Evolutionary conservation across 2,888 invertebrate genomes (phyloP).

Genomic region (Meganola albula): DNA sequence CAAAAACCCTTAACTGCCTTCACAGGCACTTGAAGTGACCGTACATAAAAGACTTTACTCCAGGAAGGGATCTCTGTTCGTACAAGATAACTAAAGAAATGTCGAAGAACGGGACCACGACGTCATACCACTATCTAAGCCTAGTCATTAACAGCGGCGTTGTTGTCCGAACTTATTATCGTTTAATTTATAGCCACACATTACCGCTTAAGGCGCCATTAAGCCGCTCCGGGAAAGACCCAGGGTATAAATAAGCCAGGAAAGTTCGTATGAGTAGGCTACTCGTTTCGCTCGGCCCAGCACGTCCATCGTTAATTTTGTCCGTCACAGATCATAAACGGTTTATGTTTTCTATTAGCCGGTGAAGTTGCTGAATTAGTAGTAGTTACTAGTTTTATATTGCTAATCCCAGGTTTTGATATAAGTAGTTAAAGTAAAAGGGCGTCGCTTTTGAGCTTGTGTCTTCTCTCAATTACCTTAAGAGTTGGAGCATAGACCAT

Average conservation of each 20-base stretch:
- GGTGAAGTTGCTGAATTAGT: conserved; percentile 33
- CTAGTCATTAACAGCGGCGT: conserved; percentile 53
- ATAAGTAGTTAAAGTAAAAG: no score
- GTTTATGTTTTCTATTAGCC: conserved; percentile 57
- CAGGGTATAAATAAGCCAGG: conserved; percentile 55
- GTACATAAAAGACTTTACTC: conserved; percentile 18
- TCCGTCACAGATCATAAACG: conserved; percentile 58
- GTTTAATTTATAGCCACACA: conserved; percentile 74
- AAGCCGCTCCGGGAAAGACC: conserved; percentile 49
- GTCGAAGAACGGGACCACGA: conserved; percentile 29
- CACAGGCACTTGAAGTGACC: conserved; percentile 18
- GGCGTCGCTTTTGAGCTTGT: no score
- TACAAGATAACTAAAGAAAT: conserved; percentile 34
- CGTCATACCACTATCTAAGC: conserved; percentile 26
- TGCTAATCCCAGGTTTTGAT: no score
- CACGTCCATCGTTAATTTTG: conserved; percentile 63
- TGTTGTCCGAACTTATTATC: conserved; percentile 76
- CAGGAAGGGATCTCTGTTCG: conserved; percentile 31
- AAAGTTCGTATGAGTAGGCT: conserved; percentile 54
- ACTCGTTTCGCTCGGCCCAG: conserved; percentile 36
- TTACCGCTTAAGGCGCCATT: conserved; percentile 72
- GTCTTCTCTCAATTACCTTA: no score
- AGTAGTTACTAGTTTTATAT: no score
- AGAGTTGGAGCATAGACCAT: no score
- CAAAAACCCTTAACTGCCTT: conserved; percentile 17